Evolutionary conservation across 2,113 vertebrate genomes (phyloP).

Genomic region (Camelus dromedarius): DNA sequence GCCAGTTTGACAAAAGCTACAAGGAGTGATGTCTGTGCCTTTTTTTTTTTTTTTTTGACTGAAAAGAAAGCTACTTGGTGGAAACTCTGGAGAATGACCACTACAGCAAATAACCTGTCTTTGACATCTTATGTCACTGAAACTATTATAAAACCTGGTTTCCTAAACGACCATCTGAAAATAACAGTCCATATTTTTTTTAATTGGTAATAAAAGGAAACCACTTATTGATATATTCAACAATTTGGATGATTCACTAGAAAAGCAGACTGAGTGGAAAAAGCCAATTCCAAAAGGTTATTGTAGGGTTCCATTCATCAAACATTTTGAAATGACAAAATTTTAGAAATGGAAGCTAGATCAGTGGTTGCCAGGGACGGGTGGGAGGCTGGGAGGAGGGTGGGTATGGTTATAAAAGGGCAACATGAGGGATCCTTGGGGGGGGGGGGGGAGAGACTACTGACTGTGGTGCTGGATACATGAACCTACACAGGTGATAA

Average conservation of each 20-base stretch:
- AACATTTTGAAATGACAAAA: background rate
- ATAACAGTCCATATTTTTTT: background rate
- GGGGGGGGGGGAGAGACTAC: rapidly evolving
- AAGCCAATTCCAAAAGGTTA: background rate
- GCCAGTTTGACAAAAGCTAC: slow-evolving; percentile 55
- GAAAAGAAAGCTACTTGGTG: slow-evolving; percentile 36
- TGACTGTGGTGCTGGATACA: background rate
- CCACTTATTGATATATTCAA: background rate
- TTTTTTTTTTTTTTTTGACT: background rate
- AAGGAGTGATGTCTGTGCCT: slow-evolving; percentile 13
- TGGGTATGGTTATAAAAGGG: background rate
- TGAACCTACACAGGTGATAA: background rate
- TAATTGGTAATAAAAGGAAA: background rate
- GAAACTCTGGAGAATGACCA: slow-evolving; percentile 58
- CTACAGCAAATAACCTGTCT: slow-evolving; percentile 25
- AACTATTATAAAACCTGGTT: background rate
- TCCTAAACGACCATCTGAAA: background rate
- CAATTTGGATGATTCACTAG: background rate
- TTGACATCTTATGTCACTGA: background rate
- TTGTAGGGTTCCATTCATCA: background rate
- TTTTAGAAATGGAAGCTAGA: background rate
- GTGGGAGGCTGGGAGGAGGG: background rate
- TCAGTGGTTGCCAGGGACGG: background rate
- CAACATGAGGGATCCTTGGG: too few species aligned
- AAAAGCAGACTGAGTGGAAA: background rate